These are phyloP conservation scores for Nezara viridula DNA, from an alignment of 2,888 invertebrate species.

Conservation along the genomic window DNA sequence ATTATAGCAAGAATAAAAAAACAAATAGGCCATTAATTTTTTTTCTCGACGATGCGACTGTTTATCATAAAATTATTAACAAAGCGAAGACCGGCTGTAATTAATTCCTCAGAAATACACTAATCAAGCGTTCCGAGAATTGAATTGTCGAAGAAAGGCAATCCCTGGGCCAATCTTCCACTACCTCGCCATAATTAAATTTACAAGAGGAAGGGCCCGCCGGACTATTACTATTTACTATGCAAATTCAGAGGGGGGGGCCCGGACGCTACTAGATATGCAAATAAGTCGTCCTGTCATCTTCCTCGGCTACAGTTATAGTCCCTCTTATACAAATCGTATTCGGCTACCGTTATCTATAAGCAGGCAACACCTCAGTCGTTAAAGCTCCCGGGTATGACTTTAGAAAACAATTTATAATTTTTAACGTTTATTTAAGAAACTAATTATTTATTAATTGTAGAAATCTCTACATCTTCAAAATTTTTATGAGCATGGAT, in stretches of 20 bases:
- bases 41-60: not conserved
- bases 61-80: conserved; percentile 17
- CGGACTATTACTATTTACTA: not conserved
- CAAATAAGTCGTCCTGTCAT: conserved; percentile 6
- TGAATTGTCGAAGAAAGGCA: conserved; percentile 28
- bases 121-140: not conserved
- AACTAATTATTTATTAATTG: too few relatives aligned
- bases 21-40: not conserved
- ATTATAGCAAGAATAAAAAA: not conserved
- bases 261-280: not conserved
- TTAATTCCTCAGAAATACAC: conserved; percentile 4
- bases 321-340: not conserved
- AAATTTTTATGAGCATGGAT: too few relatives aligned
- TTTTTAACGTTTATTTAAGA: too few relatives aligned
- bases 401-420: not conserved
- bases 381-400: not conserved
- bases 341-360: not conserved
- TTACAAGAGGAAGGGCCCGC: not conserved
- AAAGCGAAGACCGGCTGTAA: not conserved
- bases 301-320: not conserved
- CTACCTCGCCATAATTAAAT: conserved; percentile 41
- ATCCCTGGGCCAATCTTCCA: conserved; percentile 14
- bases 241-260: not conserved
- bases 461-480: too few relatives aligned
- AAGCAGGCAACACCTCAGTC: not conserved